Evolutionary conservation across 2,888 invertebrate species (phyloP).

Genomic region (Melinaea marsaeus): DNA sequence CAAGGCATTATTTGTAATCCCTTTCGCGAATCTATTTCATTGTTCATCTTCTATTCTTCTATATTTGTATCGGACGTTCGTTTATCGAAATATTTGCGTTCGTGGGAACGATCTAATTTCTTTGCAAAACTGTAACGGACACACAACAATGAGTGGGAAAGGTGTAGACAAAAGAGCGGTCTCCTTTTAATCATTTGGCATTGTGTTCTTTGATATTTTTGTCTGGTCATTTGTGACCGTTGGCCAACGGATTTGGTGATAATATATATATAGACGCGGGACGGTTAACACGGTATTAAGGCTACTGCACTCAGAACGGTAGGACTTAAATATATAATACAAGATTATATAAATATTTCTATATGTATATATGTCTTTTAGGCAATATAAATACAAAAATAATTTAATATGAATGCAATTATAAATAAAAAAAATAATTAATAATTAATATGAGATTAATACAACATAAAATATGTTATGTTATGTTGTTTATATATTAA

Average conservation of each 20-base stretch:
- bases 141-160: slow-evolving; percentile 62
- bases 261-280: slow-evolving; percentile 58
- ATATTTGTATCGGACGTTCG: slow-evolving; percentile 55
- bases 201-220: slow-evolving; percentile 71
- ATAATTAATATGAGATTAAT: too few relatives aligned
- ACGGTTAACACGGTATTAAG: slow-evolving; percentile 43
- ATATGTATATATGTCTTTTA: too few relatives aligned
- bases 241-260: slow-evolving; percentile 73
- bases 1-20: slow-evolving; percentile 78
- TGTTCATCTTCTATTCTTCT: slow-evolving; percentile 59
- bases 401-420: too few relatives aligned
- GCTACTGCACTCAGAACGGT: neutral
- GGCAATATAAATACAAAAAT: too few relatives aligned
- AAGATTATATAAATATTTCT: too few relatives aligned
- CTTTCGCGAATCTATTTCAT: slow-evolving; percentile 78
- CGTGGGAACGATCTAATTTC: slow-evolving; percentile 76
- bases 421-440: too few relatives aligned
- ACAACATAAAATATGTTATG: too few relatives aligned
- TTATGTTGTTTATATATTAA: too few relatives aligned
- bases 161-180: slow-evolving; percentile 67
- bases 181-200: slow-evolving; percentile 75
- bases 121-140: slow-evolving; percentile 73
- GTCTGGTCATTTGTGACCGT: slow-evolving; percentile 68
- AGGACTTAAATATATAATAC: too few relatives aligned
- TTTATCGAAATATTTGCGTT: slow-evolving; percentile 72